Conservation (phyloP, 2,797 vertebrate species). For the Spondyliosoma cantharus region DNA sequence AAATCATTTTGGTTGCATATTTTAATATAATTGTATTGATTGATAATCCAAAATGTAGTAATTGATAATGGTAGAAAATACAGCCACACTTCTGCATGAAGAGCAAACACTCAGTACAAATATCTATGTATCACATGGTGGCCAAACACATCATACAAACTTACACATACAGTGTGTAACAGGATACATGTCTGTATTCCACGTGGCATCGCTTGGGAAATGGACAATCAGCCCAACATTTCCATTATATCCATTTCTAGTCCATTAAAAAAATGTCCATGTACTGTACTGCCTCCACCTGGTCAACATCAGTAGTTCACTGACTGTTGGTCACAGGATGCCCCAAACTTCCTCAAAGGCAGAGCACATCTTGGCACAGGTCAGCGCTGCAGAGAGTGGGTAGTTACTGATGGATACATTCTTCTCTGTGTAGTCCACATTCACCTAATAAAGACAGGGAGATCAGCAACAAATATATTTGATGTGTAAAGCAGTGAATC, state of each 20-base stretch:
- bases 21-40: conserved; percentile 57
- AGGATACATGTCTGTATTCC: conserved; percentile 31
- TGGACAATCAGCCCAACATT: conserved; percentile 9
- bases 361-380: conserved; percentile 95
- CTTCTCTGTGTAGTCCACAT: conserved; percentile 94
- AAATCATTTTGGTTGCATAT: conserved; percentile 17
- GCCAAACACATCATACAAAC: conserved; percentile 9
- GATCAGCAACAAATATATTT: conserved; percentile 9
- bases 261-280: conserved; percentile 52
- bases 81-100: conserved; percentile 8
- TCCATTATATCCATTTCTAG: conserved; percentile 11
- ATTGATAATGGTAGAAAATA: conserved; percentile 32
- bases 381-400: conserved; percentile 95
- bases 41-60: conserved; percentile 23
- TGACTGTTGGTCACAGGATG: conserved; percentile 81
- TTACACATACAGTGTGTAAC: conserved; percentile 28
- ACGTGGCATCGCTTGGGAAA: conserved; percentile 11
- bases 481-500: background rate
- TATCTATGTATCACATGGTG: conserved; percentile 19
- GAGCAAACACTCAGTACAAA: conserved; percentile 20
- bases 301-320: conserved; percentile 20
- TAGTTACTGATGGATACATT: conserved; percentile 96
- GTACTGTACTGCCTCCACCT: background rate
- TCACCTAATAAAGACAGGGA: conserved; percentile 82
- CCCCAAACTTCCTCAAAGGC: conserved; percentile 98